Base-by-base conservation (phyloP, 1,140 invertebrate genomes). In the Ceratina japonica region DNA sequence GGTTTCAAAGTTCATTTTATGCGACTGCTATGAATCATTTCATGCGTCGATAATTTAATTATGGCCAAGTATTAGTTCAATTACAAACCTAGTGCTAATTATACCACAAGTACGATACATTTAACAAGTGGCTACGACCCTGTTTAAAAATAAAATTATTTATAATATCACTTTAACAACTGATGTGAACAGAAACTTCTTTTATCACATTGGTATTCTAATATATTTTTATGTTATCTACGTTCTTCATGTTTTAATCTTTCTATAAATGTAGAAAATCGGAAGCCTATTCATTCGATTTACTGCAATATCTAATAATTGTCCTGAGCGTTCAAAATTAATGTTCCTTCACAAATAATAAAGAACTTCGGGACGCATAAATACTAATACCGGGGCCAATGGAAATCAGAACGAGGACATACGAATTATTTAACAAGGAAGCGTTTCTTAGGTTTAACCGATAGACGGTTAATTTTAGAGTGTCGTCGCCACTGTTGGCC, bases 381-480 rank as follows among this genome's bases (percentile, higher is more conserved):
- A 44, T 7, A 10, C 10, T 44, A 7, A 44, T 44, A 44, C 10
- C 37, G 10, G 3, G 37, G 37, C 37, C 10, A 44, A 2, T 3
- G 37, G 37, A 44, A 44, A 44, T 44, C 10, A 10, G 37, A 44
- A 44, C 37, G 5, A 44, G 37, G 37, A 7, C 37, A 10, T 10
- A 44, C 37, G 5, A 44, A 44, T 44, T 44, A 44, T 20, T 27
- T 15, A 31, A 31, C 58, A n/a, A 59, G 24, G 24, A 44, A 12
- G 59, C 59, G 20, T 18, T 24, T 56, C 16, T 12, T 18, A n/a
- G 12, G 56, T 65, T n/a, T 13, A 22, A 69, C 18, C 13, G 15
- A 44, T 20, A 27, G 49, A 63, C 44, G 13, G 54, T 59, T 85
- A 84, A 77, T 76, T 81, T 72, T 66, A 66, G 72, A 79, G 31